Evolutionary conservation across 2,113 vertebrate genomes (phyloP).

Genomic region (Urocynchramus pylzowi): DNA sequence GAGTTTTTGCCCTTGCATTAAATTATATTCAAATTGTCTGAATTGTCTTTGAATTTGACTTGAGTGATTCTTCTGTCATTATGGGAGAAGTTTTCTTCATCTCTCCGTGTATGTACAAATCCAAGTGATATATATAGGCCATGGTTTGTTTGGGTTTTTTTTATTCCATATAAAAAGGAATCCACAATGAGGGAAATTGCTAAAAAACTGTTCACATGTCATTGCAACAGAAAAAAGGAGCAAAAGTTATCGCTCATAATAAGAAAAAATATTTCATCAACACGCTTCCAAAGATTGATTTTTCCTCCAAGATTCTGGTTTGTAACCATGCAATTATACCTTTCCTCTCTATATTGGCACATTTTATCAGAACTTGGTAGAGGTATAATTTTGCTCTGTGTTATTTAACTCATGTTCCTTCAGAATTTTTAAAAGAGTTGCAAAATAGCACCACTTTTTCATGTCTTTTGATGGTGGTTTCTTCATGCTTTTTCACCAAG

Average conservation of each 20-base stretch:
- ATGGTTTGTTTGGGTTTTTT: background rate
- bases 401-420: background rate
- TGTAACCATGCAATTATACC: rapidly evolving
- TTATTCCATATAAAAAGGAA: background rate
- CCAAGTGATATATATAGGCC: background rate
- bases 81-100: background rate
- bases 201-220: background rate
- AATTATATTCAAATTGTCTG: background rate
- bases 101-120: background rate
- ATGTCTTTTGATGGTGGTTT: background rate
- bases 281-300: background rate
- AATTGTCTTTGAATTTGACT: background rate
- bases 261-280: background rate
- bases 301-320: background rate
- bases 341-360: background rate
- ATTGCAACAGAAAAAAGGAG: background rate
- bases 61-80: background rate
- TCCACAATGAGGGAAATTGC: background rate
- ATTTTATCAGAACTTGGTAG: background rate
- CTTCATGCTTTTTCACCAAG: background rate
- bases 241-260: background rate
- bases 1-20: background rate
- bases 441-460: background rate
- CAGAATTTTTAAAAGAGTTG: background rate
- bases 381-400: background rate